Base-by-base conservation (phyloP, 2,797 vertebrate genomes). In the Antennarius maculatus region DNA sequence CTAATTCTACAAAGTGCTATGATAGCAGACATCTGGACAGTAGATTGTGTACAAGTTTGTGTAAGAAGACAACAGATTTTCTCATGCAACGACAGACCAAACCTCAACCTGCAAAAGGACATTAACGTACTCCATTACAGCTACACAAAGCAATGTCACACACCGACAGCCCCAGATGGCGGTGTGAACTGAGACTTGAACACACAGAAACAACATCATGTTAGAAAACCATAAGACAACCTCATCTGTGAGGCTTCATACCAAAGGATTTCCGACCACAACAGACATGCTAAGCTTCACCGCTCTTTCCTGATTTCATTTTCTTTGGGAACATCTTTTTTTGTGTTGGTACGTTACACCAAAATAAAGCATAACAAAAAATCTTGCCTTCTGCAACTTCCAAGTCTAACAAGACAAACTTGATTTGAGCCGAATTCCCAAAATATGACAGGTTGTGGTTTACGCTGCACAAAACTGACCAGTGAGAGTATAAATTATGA, bases 21-120 rank as follows among this genome's bases (percentile, higher is more conserved):
- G 66, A 66, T 53, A 62, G 7, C 70, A 81, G 76, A 70, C 64
- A 15, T 57, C 76, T 79, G 85, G 61, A 88, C 81, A 82, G 78
- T 81, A 80, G 69, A 66, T 80, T 89, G 89, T 90, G 87, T 84
- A 69, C 89, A 85, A 55, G 48, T 58, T 79, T 62, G 45, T 51
- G 18, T 41, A 61, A 81, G 52, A 81, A 63, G 70, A 83, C 75
- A 54, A 46, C 17, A 57, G n/a, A 64, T 52, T 28, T 54, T 69
- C 62, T 37, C 42, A 47, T 47, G 45, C 58, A 16, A 14, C 3
- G 8, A 39, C 61, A 18, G 66, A 53, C 60, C 69, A 61, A 73
- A 77, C 62, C 54, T 66, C 60, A 80, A 68, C 51, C 75, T 66
- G 72, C 42, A 66, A 29, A 71, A 54, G 62, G 68, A 39, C 2